Evolutionary conservation across 2,888 invertebrate genomes (phyloP), one percentile per base, ranked within the genome.

Genomic region (Tinea trinotella): DNA sequence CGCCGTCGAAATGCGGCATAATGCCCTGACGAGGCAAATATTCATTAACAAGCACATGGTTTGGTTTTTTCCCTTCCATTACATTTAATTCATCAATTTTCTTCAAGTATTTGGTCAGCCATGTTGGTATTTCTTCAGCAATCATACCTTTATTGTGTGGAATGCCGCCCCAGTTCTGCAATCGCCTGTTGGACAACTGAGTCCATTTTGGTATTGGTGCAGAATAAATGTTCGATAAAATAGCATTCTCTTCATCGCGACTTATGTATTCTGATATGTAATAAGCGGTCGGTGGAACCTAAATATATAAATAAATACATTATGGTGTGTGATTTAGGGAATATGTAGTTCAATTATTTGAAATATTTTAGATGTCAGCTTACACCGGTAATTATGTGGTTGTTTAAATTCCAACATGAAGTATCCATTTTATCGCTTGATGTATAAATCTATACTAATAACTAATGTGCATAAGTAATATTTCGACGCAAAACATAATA

Each of bases 161-260:
- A 55, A 97, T 85, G 0, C 99, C 99, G 18, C 99, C 99, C 91
- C 98, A 99, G 75, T 99, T 98, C 71, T 99, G 97, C n/a, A 99
- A 87, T 58, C 98, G 89, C 59, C 99, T 88, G 70, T 97, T 93
- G 15, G 93, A 90, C 36, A 99, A 86, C 68, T 94, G 94, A 1
- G 97, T 97, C 99, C 99, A 99, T 80, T 97, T 97, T 6, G 98
- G 98, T 64, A 90, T 94, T 68, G 99, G 98, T 7, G 92, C 91
- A 35, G 86, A 79, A 65, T 95, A 91, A 18, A 98, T 91, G 61
- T 91, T 88, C 30, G 90, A 87, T 49, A 96, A 66, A 57, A 99
- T 89, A 18, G 87, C 73, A 53, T 87, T 76, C 70, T 95, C 93
- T 68, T 95, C 94, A 36, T 88, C 88, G 59, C 84, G 77, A 1